Evolutionary conservation across 2,888 invertebrate species (phyloP), one percentile per base, ranked within the genome.

Genomic region (Tipula confusa): DNA sequence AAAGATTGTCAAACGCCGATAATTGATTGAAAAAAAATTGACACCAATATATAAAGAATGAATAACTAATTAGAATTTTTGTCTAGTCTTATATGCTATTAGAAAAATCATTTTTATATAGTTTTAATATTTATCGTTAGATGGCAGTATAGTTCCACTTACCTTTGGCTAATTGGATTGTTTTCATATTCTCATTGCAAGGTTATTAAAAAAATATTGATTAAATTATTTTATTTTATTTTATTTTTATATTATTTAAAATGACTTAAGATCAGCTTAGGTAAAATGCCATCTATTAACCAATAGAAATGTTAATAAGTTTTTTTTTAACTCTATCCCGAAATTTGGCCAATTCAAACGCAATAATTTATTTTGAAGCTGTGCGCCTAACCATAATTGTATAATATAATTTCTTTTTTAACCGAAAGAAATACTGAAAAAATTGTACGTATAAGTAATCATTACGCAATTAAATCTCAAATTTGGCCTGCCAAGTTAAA

Each of bases 401-500:
- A n/a, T n/a, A 64, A 64, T 24, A 24, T 64, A 64, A 64, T 64
- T 64, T 64, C 24, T 64, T 64, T 64, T 7, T 64, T 64, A 24
- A 64, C 18, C 18, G 2, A 43, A n/a, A n/a, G 11, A 6, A 33
- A 33, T 33, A 33, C 33, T 33, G 6, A 3, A 33, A 33, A 18
- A 64, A 64, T 64, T 64, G n/a, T n/a, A 64, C 64, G 64, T 64
- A 64, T 64, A 64, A 64, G 64, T 64, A 64, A 64, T 64, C 64
- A 64, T 64, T 64, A 64, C 64, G 64, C 64, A 64, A 64, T 64
- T 64, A 64, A 64, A 64, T 11, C 64, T 24, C 64, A 64, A 24
- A 64, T 64, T 64, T 64, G 64, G 64, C 64, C n/a, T 64, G 24
- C 64, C 64, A 64, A 64, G 64, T 64, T 64, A 64, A 64, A 64